Conservation (phyloP, 2,797 vertebrate genomes). For the Phalloptychus januarius region DNA sequence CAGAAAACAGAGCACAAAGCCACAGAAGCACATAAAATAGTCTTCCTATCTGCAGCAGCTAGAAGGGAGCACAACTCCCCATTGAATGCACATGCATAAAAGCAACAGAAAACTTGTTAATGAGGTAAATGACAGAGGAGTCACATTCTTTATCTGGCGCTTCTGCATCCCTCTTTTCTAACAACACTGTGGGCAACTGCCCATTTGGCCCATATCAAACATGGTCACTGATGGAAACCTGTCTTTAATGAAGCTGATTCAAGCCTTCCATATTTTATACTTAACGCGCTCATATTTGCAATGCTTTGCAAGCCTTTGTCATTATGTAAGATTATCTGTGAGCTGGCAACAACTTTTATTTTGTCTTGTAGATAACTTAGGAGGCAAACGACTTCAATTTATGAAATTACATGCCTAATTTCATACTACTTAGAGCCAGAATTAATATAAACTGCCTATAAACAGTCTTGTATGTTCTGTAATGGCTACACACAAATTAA, state of each 20-base stretch:
- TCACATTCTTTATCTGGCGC: not conserved
- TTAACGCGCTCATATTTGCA: not conserved
- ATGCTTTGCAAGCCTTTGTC: slow-evolving; percentile 16
- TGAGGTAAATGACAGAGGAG: not conserved
- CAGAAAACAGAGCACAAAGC: not conserved
- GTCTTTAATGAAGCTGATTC: not conserved
- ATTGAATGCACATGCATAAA: not conserved
- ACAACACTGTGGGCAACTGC: not conserved
- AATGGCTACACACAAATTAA: slow-evolving; percentile 6
- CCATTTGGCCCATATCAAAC: not conserved
- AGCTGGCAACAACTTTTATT: slow-evolving; percentile 14
- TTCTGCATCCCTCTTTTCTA: not conserved
- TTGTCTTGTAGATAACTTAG: slow-evolving; percentile 58
- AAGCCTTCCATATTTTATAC: slow-evolving; percentile 26
- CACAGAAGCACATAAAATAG: not conserved
- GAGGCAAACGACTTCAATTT: slow-evolving; percentile 42
- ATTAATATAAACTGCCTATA: slow-evolving; percentile 44
- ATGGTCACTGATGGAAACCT: not conserved
- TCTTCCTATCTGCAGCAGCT: not conserved
- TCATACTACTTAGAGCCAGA: slow-evolving; percentile 44
- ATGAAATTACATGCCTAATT: slow-evolving; percentile 63
- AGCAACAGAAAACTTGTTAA: not conserved
- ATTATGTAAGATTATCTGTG: slow-evolving; percentile 40
- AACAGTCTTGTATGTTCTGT: slow-evolving; percentile 26
- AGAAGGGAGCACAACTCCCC: not conserved